Evolutionary conservation across 2,888 invertebrate species (phyloP), one percentile per base, ranked within the genome.

Genomic region (Lagria hirta): DNA sequence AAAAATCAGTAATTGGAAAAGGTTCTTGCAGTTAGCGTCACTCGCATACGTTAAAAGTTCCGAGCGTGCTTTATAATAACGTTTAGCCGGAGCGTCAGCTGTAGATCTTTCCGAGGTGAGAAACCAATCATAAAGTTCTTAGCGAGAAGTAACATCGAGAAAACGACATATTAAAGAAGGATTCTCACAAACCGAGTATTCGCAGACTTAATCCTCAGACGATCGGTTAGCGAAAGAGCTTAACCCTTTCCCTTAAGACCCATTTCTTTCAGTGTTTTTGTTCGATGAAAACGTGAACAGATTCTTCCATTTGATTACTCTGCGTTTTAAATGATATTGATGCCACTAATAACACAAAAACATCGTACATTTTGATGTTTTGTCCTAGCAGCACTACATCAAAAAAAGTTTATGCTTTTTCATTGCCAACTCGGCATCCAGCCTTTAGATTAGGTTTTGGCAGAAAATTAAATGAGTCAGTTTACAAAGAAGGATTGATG

Each of bases 101-200:
- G 41, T 36, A 37, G 37, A 37, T 46, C 46, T 45, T 32, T 37
- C 42, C 37, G 33, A 48, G 52, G 48, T 51, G 44, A 49, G 45
- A 45, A 54, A 54, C 51, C 49, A 54, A 54, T 54, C 51, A 54
- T 54, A 54, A 54, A 54, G 49, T 54, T 51, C 51, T 51, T 51
- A 51, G 43, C 47, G 42, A 43, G 43, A 23, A 48, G 42, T 47
- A 46, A 44, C 49, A 44, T 49, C 44, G 23, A 43, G 30, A 47
- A 46, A 51, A 49, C 49, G 53, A 53, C 53, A 53, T 53, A 53
- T 53, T 53, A 53, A 53, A 51, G 41, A 45, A 45, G 29, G 47
- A 49, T 51, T 34, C 48, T 38, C 29, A 23, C 32, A 20, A 45
- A 34, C 28, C 27, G n/a, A 29, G 35, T 24, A 32, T 29, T 42